Evolutionary conservation across 2,797 vertebrate species (phyloP).

Genomic region (Poeciliopsis infans): DNA sequence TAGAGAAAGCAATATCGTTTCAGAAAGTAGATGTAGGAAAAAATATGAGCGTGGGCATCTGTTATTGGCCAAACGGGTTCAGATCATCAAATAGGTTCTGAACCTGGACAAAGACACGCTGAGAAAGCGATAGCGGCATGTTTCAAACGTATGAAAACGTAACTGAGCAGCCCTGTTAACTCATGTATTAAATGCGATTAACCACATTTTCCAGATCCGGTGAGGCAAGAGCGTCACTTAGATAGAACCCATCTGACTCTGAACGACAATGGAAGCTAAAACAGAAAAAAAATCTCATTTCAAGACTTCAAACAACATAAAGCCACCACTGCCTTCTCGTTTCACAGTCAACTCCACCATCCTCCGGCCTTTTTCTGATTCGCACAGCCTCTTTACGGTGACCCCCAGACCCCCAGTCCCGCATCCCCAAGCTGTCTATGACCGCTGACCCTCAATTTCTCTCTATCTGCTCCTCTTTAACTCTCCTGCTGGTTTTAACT

Average conservation of each 20-base stretch:
- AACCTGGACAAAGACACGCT: neutral
- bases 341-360: slow-evolving; percentile 11
- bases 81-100: neutral
- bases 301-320: too few relatives aligned
- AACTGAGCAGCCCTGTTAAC: neutral
- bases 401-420: slow-evolving; percentile 19
- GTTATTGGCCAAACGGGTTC: too few relatives aligned
- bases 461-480: slow-evolving; percentile 27
- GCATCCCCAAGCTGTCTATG: slow-evolving; percentile 43
- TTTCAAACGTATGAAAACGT: neutral
- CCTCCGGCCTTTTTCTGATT: slow-evolving; percentile 17
- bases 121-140: neutral
- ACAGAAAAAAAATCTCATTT: too few relatives aligned
- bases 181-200: neutral
- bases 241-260: neutral
- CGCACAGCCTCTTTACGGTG: slow-evolving; percentile 23
- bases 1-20: too few relatives aligned
- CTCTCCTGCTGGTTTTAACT: slow-evolving; percentile 31
- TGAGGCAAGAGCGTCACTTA: neutral
- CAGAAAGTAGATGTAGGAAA: too few relatives aligned
- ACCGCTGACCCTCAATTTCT: slow-evolving; percentile 31
- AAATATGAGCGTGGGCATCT: too few relatives aligned
- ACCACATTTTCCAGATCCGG: neutral
- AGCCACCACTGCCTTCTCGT: slow-evolving; percentile 17
- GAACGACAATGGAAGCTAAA: neutral